These are phyloP conservation scores for Polyodon spathula DNA, from an alignment of 2,113 vertebrate species.

Conservation along the genomic window DNA sequence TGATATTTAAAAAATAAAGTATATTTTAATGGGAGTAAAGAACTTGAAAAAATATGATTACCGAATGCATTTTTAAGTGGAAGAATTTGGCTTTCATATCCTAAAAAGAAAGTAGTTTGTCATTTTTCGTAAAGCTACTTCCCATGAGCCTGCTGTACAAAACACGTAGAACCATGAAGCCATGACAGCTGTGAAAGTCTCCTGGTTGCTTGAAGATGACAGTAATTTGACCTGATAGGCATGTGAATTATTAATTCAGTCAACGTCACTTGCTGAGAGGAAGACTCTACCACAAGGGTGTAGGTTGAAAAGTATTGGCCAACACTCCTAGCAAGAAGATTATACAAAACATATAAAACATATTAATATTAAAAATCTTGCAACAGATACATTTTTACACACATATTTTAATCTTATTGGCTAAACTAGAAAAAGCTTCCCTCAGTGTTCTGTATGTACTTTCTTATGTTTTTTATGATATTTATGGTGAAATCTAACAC, in stretches of 20 bases:
- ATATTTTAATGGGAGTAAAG: too few relatives aligned
- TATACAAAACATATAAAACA: not conserved
- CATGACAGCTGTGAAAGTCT: not conserved
- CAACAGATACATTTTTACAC: too few relatives aligned
- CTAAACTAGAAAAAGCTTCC: too few relatives aligned
- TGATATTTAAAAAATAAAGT: too few relatives aligned
- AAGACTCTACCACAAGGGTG: not conserved
- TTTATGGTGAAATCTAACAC: too few relatives aligned
- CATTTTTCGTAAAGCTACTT: not conserved
- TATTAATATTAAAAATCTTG: too few relatives aligned
- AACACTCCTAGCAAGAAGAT: conserved; percentile 4
- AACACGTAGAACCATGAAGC: conserved; percentile 10
- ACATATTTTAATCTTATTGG: too few relatives aligned
- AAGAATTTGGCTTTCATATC: too few relatives aligned
- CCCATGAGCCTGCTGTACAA: conserved; percentile 1
- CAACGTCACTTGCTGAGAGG: not conserved
- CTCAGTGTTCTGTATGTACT: too few relatives aligned
- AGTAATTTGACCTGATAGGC: conserved; percentile 12
- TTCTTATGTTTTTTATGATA: too few relatives aligned
- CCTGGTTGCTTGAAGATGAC: conserved; percentile 6
- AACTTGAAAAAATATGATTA: too few relatives aligned
- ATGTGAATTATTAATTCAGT: conserved; percentile 18
- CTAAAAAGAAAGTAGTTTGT: not conserved
- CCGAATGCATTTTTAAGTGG: too few relatives aligned
- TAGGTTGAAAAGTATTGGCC: not conserved